A percentile compares a stretch with the other conserved stretches of the same genome.
phyloP scores from a whole-genome alignment of 92 coral and sea anemone species.

The Porites lobata region DNA sequence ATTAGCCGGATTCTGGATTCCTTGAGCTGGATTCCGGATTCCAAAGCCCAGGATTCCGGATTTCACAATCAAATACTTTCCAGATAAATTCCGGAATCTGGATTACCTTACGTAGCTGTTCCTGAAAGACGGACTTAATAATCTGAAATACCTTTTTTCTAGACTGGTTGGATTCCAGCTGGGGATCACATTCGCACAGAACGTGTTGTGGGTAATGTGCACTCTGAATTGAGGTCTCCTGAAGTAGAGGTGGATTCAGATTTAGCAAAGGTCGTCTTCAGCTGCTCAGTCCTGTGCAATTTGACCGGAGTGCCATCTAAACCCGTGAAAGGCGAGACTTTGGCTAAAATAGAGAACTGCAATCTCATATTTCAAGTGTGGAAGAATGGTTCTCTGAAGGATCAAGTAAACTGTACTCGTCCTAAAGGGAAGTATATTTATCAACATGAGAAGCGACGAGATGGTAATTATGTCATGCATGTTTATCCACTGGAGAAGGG shows the following conservation, averaged over 20 bases:
- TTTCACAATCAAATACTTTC: no score
- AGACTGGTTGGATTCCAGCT: constrained; percentile 85
- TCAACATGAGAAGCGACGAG: constrained; percentile 66
- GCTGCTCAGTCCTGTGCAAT: constrained; percentile 81
- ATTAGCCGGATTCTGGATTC: no score
- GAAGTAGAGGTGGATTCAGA: constrained; percentile 53
- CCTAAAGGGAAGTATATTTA: constrained; percentile 70
- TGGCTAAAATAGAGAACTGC: constrained; percentile 76
- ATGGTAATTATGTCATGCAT: constrained; percentile 65
- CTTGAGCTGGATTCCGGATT: no score
- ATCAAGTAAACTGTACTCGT: constrained; percentile 76
- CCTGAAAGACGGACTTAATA: neutral
- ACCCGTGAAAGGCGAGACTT: constrained; percentile 51
- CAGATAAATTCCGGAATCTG: neutral
- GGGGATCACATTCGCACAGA: constrained; percentile 77
- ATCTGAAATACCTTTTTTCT: neutral
- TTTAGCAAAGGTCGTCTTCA: constrained; percentile 71
- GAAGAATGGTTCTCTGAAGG: constrained; percentile 39
- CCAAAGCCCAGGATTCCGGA: no score
- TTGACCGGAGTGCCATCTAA: constrained; percentile 45
- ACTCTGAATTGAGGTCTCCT: constrained; percentile 66
- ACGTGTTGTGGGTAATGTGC: constrained; percentile 79
- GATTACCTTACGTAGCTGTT: neutral
- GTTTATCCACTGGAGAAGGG: constrained; percentile 66
- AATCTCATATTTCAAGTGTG: constrained; percentile 73